Evolutionary conservation across 2,888 invertebrate species (phyloP).

Genomic region (Dynastes tityus): DNA sequence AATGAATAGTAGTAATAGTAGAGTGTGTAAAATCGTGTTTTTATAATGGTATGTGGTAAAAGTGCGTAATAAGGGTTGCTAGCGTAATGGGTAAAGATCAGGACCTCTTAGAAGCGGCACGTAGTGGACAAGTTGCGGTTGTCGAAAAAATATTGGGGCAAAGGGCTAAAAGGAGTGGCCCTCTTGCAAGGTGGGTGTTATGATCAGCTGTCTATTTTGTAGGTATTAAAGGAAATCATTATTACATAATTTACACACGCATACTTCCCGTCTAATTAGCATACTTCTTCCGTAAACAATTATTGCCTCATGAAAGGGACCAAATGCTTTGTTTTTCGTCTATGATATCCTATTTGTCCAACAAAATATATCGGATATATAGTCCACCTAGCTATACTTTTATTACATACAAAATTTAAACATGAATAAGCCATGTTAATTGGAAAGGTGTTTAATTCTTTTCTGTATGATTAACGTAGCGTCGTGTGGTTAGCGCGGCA

Average conservation of each 20-base stretch:
- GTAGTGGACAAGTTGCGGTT: conserved; percentile 90
- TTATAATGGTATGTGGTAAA: conserved; percentile 66
- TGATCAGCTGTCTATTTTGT: conserved; percentile 63
- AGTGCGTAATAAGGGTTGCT: conserved; percentile 63
- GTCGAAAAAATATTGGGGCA: conserved; percentile 93
- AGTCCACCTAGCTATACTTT: too few relatives aligned
- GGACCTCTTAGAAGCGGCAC: conserved; percentile 95
- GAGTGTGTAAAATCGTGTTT: conserved; percentile 70
- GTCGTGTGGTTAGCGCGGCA: too few relatives aligned
- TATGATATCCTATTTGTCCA: too few relatives aligned
- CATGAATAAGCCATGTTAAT: too few relatives aligned
- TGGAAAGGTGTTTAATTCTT: too few relatives aligned
- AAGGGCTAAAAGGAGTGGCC: conserved; percentile 93
- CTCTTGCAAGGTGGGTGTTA: conserved; percentile 87
- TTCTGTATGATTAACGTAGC: too few relatives aligned
- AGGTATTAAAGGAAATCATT: conserved; percentile 34
- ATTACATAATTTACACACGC: conserved; percentile 31
- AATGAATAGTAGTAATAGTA: conserved; percentile 81
- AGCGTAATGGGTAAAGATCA: conserved; percentile 95
- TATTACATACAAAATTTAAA: too few relatives aligned
- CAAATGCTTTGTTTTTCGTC: too few relatives aligned
- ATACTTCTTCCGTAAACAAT: not conserved
- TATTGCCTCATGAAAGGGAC: not conserved
- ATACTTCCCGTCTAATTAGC: not conserved
- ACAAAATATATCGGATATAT: too few relatives aligned